Evolutionary conservation across 1,140 invertebrate genomes (phyloP), one percentile per base, ranked within the genome.

Genomic region (Nixonia krombeini): DNA sequence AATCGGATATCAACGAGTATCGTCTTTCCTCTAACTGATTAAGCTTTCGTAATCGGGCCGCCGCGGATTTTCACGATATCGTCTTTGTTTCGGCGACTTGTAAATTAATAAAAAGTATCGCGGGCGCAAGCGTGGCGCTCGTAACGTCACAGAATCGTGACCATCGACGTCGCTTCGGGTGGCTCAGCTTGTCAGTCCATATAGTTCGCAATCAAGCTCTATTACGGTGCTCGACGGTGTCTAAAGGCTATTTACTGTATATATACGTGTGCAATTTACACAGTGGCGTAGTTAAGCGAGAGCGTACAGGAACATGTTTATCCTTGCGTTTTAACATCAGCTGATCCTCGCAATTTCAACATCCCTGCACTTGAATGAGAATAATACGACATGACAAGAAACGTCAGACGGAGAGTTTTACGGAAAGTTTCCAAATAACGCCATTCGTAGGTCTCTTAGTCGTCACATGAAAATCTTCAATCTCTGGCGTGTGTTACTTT

Each of bases 191-290:
- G 51, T 37, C 53, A 55, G 71, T 63, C 55, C 53, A 69, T 73
- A 73, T 71, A 69, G 71, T 55, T 67, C 68, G 70, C 68, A 67
- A 73, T 73, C 70, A 71, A 57, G 56, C 57, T 55, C 57, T 63
- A 63, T 73, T 73, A 71, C 57, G 29, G 52, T 63, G 49, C 63
- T 38, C 69, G 71, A 25, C 71, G 63, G 58, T 73, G 71, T 68
- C 71, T 64, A 71, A 73, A 68, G 71, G 71, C 71, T 73, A 73
- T 73, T 73, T 73, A 69, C 71, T 49, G 35, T 72, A 25, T 58
- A 23, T 57, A 38, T 42, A 33, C 67, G 52, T 66, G 53, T 47
- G 40, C 64, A 63, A 59, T 71, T 55, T 68, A 56, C 68, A 73
- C 66, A 71, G 28, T 33, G 25, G 42, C 42, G 9, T n/a, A 18